These are phyloP conservation scores for Drosophila mayaguana DNA, from an alignment of 2,888 invertebrate species.

Conservation along the genomic window DNA sequence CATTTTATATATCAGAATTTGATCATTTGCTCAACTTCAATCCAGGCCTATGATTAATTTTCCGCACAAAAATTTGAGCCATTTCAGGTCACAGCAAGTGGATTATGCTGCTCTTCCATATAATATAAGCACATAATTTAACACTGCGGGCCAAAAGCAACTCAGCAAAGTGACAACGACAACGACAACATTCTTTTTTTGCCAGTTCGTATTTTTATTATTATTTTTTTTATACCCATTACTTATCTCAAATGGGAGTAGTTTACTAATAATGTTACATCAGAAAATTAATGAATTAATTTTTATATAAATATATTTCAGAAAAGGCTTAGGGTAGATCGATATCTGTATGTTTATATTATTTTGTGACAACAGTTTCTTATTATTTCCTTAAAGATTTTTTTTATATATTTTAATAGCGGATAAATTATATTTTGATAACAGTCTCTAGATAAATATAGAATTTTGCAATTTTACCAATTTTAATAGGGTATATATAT, in stretches of 20 bases:
- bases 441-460: not conserved
- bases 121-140: conserved; percentile 38
- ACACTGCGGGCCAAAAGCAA: conserved; percentile 30
- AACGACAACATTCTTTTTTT: not conserved
- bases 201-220: not conserved
- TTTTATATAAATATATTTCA: not conserved
- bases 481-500: not conserved
- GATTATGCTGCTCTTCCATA: not conserved
- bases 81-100: conserved; percentile 10
- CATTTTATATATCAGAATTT: not conserved
- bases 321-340: not conserved
- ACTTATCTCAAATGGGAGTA: not conserved
- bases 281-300: not conserved
- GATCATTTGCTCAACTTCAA: not conserved
- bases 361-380: too few species aligned
- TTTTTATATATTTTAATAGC: too few species aligned
- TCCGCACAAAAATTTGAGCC: not conserved
- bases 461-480: not conserved
- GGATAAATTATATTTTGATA: too few species aligned
- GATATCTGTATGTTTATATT: too few species aligned
- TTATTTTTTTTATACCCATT: not conserved
- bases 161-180: conserved; percentile 22
- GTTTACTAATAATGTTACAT: not conserved
- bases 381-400: too few species aligned
- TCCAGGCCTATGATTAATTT: not conserved